Conservation (phyloP, 2,797 vertebrate species). For the Lepilemur septentrionalis region DNA sequence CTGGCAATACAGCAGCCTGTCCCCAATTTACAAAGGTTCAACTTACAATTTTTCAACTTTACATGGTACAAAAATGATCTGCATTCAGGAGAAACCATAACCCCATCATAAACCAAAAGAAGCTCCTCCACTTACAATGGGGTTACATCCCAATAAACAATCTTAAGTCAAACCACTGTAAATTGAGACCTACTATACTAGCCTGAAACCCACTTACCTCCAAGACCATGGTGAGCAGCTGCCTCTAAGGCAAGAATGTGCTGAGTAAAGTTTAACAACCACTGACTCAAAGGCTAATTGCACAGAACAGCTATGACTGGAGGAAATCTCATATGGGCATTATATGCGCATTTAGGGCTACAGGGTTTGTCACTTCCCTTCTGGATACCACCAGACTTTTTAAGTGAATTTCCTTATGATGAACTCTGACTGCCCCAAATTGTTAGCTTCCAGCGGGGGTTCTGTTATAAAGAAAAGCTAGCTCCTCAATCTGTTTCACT, state of each 20-base stretch:
- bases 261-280: background rate
- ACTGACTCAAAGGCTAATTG: background rate
- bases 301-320: background rate
- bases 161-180: background rate
- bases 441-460: background rate
- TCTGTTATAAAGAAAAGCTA: constrained; percentile 18
- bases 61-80: background rate
- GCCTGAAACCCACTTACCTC: background rate
- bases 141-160: background rate
- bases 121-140: background rate
- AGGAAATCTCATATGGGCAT: background rate
- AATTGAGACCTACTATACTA: background rate
- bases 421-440: background rate
- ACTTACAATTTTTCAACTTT: background rate
- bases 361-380: background rate
- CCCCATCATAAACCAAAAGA: background rate
- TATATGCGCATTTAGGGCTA: background rate
- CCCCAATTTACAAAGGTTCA: background rate
- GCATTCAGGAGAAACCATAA: background rate
- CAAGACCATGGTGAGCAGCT: background rate
- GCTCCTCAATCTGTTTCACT: background rate
- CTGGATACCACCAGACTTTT: background rate
- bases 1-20: background rate
- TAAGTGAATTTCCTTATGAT: background rate
- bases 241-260: background rate